phyloP scores from a whole-genome alignment of 2,888 invertebrate genomes.

The Diaperis boleti region DNA sequence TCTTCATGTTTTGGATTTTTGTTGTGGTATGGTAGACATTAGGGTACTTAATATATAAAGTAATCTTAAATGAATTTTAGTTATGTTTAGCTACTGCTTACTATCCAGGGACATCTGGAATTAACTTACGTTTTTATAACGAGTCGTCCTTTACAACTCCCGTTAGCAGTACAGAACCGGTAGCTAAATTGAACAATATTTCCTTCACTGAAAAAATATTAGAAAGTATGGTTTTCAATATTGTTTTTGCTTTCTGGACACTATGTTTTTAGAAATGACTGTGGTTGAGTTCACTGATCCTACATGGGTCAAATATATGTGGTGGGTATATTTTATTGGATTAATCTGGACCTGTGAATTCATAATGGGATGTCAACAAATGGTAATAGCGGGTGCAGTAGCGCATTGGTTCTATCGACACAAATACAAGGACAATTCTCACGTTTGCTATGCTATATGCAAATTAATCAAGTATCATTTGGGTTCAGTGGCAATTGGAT shows the following conservation, averaged over 20 bases:
- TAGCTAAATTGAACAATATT: conserved; percentile 37
- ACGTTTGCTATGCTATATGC: conserved; percentile 78
- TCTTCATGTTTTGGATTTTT: conserved; percentile 88
- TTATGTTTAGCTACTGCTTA: conserved; percentile 87
- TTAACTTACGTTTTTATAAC: conserved; percentile 46
- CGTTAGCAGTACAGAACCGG: conserved; percentile 39
- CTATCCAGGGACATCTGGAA: conserved; percentile 66
- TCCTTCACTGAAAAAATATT: conserved; percentile 51
- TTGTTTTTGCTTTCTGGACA: not conserved
- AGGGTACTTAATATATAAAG: not conserved
- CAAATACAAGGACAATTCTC: conserved; percentile 75
- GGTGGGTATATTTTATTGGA: conserved; percentile 93
- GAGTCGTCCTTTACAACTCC: conserved; percentile 49
- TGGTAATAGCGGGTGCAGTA: conserved; percentile 93
- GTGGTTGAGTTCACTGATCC: conserved; percentile 82
- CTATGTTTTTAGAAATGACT: conserved; percentile 68
- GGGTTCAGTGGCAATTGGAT: conserved; percentile 95
- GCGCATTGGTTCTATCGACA: conserved; percentile 94
- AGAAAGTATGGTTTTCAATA: conserved; percentile 47
- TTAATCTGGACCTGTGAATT: conserved; percentile 95
- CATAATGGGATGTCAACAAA: conserved; percentile 93
- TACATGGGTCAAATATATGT: conserved; percentile 89
- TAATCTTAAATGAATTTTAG: conserved; percentile 63
- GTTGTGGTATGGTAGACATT: conserved; percentile 77
- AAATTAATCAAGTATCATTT: conserved; percentile 89